Evolutionary conservation across 2,113 vertebrate genomes (phyloP), one percentile per base, ranked within the genome.

Genomic region (Pseudorasbora parva): DNA sequence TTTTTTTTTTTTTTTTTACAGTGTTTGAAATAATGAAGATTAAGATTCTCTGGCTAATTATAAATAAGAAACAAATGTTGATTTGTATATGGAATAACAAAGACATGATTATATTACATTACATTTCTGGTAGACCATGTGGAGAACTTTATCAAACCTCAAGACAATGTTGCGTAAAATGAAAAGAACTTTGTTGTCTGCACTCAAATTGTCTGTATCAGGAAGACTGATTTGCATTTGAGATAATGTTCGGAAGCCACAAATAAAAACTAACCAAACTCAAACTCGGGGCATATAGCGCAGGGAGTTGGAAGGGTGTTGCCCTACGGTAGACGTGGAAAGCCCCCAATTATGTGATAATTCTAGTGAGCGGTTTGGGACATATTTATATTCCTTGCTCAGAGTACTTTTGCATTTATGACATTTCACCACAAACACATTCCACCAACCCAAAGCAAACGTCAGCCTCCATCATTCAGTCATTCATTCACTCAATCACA

Each of bases 301-400:
- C 87, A 85, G 83, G 83, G 89, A 91, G 45, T 54, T 51, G 89
- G 89, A 84, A 89, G 88, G 91, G 92, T 89, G 87, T 76, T 89
- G 60, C 91, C 93, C 91, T 92, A 89, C 88, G 91, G 73, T 78
- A 72, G 78, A 71, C 33, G 75, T 90, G 94, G 95, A 96, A 96
- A 95, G 95, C 95, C 96, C 95, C 95, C 95, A 92, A 89, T 95
- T 93, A 95, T 91, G 90, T 91, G 92, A 89, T 91, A 91, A 91
- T 93, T 95, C 93, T 94, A 92, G 92, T 91, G 88, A 94, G 92
- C 76, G 87, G 89, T 92, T 86, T 89, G 87, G 84, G 83, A 91
- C 75, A 49, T 91, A 86, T 94, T 93, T 94, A 92, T 92, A 92
- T 92, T 90, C 92, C 90, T 92, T 93, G 89, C 92, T 90, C 91